A percentile compares a stretch with the other conserved stretches of the same genome.
Conservation (phyloP, 2,888 invertebrate genomes). For the Eurytoma adleriae region DNA sequence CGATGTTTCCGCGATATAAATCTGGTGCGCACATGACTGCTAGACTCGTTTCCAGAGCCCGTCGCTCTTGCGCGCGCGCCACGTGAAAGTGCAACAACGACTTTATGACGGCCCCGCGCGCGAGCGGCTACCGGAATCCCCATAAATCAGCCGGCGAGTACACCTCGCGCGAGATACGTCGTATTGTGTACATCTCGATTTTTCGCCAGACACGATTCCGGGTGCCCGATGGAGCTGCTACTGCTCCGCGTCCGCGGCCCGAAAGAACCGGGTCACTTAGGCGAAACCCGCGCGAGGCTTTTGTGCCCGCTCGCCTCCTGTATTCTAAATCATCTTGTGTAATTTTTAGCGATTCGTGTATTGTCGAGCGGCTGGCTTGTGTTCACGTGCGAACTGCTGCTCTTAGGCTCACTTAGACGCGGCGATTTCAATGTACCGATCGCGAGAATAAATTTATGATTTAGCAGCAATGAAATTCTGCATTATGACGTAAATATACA, state of each 20-base stretch:
- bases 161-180: constrained; percentile 2
- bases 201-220: constrained; percentile 17
- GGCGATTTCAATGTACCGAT: too few species aligned
- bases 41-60: background rate
- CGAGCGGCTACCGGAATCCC: constrained; percentile 45
- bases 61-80: constrained; percentile 23
- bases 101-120: constrained; percentile 36
- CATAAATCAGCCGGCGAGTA: constrained; percentile 20
- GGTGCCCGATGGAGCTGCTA: constrained; percentile 6
- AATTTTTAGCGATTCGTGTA: too few species aligned
- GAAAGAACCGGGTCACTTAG: too few species aligned
- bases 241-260: background rate
- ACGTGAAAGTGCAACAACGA: constrained; percentile 32
- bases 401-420: too few species aligned
- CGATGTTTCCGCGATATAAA: constrained; percentile 39
- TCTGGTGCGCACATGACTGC: constrained; percentile 3
- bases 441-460: too few species aligned
- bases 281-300: too few species aligned
- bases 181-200: background rate
- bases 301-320: too few species aligned
- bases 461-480: too few species aligned
- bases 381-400: too few species aligned
- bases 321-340: too few species aligned
- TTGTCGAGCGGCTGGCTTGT: too few species aligned
- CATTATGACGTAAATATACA: too few species aligned